Percentiles rank a stretch among this genome's conserved stretches.
Evolutionary conservation across 2,113 vertebrate species (phyloP).

Genomic region (Mystacornis crossleyi): DNA sequence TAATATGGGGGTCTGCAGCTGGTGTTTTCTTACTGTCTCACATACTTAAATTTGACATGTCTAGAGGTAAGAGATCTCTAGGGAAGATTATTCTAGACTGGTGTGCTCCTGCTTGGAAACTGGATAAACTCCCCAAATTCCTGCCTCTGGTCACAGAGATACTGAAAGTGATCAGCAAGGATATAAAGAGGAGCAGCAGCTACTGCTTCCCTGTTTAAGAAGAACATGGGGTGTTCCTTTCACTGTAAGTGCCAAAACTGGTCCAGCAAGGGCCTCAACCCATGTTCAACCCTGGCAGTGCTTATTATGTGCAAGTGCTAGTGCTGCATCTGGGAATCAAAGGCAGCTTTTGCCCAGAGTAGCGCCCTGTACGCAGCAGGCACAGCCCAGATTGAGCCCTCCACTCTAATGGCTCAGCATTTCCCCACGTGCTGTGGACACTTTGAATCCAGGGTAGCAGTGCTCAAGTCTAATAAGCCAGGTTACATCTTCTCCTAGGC

Average conservation of each 20-base stretch:
- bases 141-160: background rate
- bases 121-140: background rate
- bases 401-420: background rate
- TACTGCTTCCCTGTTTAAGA: background rate
- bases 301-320: background rate
- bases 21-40: background rate
- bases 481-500: background rate
- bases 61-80: background rate
- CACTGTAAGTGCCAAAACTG: background rate
- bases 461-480: background rate
- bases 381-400: background rate
- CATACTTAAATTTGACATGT: background rate
- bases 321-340: background rate
- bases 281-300: fast-evolving
- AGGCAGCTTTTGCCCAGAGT: background rate
- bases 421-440: background rate
- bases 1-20: background rate
- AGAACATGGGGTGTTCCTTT: background rate
- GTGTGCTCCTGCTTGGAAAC: background rate
- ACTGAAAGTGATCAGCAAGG: background rate
- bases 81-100: background rate
- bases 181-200: background rate
- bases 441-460: background rate
- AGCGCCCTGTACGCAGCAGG: background rate
- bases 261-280: background rate